Conservation (phyloP, 2,888 invertebrate species). For the Papilio demoleus region DNA sequence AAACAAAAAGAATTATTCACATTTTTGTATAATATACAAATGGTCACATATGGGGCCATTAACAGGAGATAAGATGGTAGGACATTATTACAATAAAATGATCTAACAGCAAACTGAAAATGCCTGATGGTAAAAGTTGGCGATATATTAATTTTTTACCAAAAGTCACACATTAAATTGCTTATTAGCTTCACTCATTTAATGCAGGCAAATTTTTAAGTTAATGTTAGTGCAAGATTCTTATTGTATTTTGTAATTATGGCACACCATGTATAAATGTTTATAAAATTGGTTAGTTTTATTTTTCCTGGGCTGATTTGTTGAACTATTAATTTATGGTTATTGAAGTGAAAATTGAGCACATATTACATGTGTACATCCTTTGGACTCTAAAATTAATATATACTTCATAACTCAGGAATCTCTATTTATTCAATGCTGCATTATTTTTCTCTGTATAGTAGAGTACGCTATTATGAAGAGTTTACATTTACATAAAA, state of each 20-base stretch:
- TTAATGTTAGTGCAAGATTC: not conserved
- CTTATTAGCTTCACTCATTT: constrained; percentile 34
- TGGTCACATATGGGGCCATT: constrained; percentile 12
- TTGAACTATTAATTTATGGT: too few relatives aligned
- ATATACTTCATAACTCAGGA: too few relatives aligned
- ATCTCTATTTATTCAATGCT: too few relatives aligned
- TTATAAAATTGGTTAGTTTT: too few relatives aligned
- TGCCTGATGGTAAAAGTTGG: not conserved
- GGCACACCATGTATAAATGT: constrained; percentile 32
- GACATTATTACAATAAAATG: constrained; percentile 5
- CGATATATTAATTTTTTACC: not conserved
- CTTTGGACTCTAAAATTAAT: too few relatives aligned
- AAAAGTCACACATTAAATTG: constrained; percentile 1
- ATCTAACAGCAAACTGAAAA: constrained; percentile 25
- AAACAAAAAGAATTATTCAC: constrained; percentile 34
- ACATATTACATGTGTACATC: too few relatives aligned
- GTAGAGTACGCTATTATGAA: too few relatives aligned
- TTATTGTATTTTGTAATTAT: constrained; percentile 17
- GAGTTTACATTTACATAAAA: not conserved
- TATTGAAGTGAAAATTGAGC: too few relatives aligned
- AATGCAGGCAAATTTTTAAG: not conserved
- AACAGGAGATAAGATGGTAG: constrained; percentile 20
- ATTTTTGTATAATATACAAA: constrained; percentile 39
- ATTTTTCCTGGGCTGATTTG: too few relatives aligned
- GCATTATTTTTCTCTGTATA: too few relatives aligned